Percentiles rank a stretch among this genome's conserved stretches.
Evolutionary conservation across 2,113 vertebrate species (phyloP).

Genomic region (Brachyhypopomus gauderio): DNA sequence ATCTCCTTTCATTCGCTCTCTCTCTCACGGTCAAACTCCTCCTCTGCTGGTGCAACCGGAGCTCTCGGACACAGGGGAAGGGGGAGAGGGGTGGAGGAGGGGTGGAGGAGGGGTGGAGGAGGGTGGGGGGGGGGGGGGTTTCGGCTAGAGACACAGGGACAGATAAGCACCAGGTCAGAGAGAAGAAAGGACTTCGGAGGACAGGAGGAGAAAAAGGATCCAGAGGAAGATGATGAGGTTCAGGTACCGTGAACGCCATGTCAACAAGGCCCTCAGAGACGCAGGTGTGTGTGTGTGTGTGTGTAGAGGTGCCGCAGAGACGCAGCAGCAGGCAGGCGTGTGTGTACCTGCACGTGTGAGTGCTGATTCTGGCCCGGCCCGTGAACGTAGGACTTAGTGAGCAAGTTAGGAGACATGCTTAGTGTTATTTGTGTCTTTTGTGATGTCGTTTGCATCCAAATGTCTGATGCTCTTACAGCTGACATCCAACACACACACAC

Average conservation of each 20-base stretch:
- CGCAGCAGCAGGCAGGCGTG: constrained; percentile 32
- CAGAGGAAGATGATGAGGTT: constrained; percentile 63
- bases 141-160: constrained; percentile 2
- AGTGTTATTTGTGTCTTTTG: constrained; percentile 10
- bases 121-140: constrained; percentile 36
- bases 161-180: background rate
- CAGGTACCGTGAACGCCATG: constrained; percentile 65
- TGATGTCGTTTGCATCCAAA: constrained; percentile 22
- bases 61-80: constrained; percentile 32
- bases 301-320: constrained; percentile 20
- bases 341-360: background rate
- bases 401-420: background rate
- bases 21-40: constrained; percentile 56
- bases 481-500: background rate
- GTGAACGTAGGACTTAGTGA: background rate
- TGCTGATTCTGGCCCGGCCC: background rate
- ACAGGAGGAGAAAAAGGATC: background rate
- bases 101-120: too few species aligned
- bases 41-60: constrained; percentile 61
- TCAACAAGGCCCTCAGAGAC: constrained; percentile 66
- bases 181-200: background rate
- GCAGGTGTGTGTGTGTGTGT: background rate
- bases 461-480: constrained; percentile 67
- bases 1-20: constrained; percentile 45
- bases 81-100: constrained; percentile 19